Conservation (phyloP, 2,113 vertebrate species). For the Aramus guarauna region DNA sequence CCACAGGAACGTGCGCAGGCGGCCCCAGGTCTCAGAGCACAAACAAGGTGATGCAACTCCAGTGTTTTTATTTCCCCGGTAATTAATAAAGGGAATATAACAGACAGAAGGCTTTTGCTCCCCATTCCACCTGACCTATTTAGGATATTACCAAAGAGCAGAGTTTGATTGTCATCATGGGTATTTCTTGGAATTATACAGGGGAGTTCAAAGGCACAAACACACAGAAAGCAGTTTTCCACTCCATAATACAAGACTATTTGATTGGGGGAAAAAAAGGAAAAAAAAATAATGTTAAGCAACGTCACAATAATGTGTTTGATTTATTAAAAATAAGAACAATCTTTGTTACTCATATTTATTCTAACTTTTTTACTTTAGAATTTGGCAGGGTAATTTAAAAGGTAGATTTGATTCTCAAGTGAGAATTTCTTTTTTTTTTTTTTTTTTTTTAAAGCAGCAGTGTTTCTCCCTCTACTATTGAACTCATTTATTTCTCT, state of each 20-base stretch:
- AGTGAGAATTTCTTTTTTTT: not conserved
- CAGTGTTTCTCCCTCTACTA: not conserved
- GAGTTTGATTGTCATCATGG: constrained; percentile 10
- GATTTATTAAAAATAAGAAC: not conserved
- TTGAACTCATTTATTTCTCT: constrained; percentile 8
- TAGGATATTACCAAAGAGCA: constrained; percentile 7
- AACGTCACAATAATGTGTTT: not conserved
- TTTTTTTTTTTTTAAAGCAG: not conserved
- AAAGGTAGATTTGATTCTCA: not conserved
- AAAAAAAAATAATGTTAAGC: not conserved
- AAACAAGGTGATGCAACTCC: not conserved
- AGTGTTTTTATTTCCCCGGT: not conserved
- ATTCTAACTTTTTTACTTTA: not conserved
- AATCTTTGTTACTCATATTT: not conserved
- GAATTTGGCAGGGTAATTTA: not conserved
- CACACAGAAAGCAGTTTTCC: not conserved
- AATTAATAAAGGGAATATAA: constrained; percentile 36
- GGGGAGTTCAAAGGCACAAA: not conserved
- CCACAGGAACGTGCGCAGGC: not conserved
- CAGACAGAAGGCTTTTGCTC: not conserved
- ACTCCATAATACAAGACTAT: not conserved
- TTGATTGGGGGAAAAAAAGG: not conserved
- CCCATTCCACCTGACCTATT: constrained; percentile 34
- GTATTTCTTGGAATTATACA: constrained; percentile 4
- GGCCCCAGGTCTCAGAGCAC: not conserved